Base-by-base conservation (phyloP, 2,888 invertebrate species). In the Drosophila mettleri region DNA sequence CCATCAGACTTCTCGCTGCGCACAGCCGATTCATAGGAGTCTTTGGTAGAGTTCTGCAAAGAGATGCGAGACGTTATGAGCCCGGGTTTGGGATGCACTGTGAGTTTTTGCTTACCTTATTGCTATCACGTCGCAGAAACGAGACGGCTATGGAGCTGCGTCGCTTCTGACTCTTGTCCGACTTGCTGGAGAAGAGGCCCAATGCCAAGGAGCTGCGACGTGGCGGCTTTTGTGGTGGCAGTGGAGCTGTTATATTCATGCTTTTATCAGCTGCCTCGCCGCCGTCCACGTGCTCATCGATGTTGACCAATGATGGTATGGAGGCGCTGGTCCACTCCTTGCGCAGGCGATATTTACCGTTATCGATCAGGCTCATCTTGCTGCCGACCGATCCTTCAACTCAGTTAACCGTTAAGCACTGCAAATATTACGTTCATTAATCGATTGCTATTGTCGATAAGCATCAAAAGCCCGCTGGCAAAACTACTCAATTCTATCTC, bases 111-210 rank as follows among this genome's bases (percentile, higher is more conserved):
- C 89, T 89, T 53, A 92, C 92, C 90, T 92, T 92, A 75, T 84
- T 89, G 72, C 68, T 90, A 65, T 92, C 92, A 55, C 91, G 91
- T 71, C 93, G 79, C 74, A 92, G 70, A 67, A 92, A 91, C 27
- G 91, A 86, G 20, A 91, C 90, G 84, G 90, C 93, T 90, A 87
- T 93, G 31, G 92, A 92, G 71, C 92, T 92, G 75, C 92, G 91
- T 70, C 92, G 78, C 82, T 92, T 92, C 57, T 90, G 86, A 66
- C 72, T 83, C 72, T 91, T 89, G 71, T 91, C 90, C 52, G 89
- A 78, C 61, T 90, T 91, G 67, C 90, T 89, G 51, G 89, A 87
- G 73, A 92, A 89, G 45, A 92, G 82, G 3, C 91, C 89, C 76
- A 91, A 76, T 1, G 91, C 92, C 64, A 92, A 77, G 55, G 92